Conservation (phyloP, 2,888 invertebrate species). For the Melanostoma scalare region DNA sequence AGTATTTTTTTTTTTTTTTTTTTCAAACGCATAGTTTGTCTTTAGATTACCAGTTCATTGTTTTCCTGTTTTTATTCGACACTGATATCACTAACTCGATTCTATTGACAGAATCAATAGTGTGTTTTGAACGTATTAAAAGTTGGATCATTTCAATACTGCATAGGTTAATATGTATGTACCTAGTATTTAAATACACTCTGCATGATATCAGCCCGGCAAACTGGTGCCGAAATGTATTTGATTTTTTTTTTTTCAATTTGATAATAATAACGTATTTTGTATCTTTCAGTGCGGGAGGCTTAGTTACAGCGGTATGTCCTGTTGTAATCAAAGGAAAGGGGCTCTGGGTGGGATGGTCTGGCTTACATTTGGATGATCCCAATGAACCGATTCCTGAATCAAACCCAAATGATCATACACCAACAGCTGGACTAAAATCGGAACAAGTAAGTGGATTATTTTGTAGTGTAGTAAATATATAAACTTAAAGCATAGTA, state of each 20-base stretch:
- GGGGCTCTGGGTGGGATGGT: constrained; percentile 96
- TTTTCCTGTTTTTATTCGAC: not conserved
- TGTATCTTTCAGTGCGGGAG: constrained; percentile 88
- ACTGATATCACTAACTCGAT: constrained; percentile 2
- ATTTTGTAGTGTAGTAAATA: too few species aligned
- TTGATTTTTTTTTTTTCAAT: too few species aligned
- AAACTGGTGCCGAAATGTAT: not conserved
- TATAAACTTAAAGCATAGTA: too few species aligned
- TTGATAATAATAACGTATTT: not conserved
- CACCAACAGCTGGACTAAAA: constrained; percentile 92
- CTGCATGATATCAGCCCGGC: not conserved
- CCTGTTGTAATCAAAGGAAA: constrained; percentile 93
- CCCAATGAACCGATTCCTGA: constrained; percentile 91
- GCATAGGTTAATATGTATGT: too few species aligned
- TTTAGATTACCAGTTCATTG: constrained; percentile 54
- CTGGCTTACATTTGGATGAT: constrained; percentile 91
- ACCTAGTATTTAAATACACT: not conserved
- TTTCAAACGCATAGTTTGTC: constrained; percentile 37
- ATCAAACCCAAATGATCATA: constrained; percentile 92
- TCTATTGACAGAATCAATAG: not conserved
- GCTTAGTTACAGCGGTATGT: constrained; percentile 94
- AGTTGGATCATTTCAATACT: not conserved
- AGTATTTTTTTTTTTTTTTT: constrained; percentile 23
- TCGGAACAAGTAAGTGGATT: constrained; percentile 87
- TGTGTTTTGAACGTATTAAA: constrained; percentile 4